These are phyloP conservation scores for Cairina moschata DNA, from an alignment of 2,113 vertebrate genomes.

Conservation along the genomic window DNA sequence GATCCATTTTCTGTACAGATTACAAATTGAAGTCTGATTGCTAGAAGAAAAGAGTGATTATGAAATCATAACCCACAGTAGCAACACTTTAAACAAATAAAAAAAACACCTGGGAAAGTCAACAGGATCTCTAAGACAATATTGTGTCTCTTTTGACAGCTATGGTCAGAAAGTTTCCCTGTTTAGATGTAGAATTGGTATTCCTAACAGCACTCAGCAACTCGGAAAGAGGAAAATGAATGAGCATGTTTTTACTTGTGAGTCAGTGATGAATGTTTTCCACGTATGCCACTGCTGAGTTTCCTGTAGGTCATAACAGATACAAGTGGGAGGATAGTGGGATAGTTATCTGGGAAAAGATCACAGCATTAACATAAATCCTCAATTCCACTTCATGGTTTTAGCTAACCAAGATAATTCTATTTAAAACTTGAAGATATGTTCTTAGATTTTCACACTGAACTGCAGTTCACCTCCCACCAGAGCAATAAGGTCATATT, in stretches of 20 bases:
- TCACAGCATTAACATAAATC: not conserved
- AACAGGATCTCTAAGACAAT: not conserved
- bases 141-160: not conserved
- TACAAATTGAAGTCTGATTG: not conserved
- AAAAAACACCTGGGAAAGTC: conserved; percentile 19
- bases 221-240: conserved; percentile 22
- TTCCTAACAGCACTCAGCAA: not conserved
- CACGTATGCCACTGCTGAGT: not conserved
- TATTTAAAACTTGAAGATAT: not conserved
- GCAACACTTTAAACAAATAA: conserved; percentile 36
- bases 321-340: not conserved
- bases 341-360: not conserved
- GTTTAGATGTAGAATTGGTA: not conserved
- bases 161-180: not conserved
- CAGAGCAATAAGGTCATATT: not conserved
- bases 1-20: not conserved
- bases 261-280: conserved; percentile 37
- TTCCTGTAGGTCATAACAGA: conserved; percentile 44
- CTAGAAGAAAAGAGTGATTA: not conserved
- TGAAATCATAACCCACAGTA: not conserved
- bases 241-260: conserved; percentile 15
- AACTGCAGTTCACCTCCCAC: not conserved
- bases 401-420: not conserved
- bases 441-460: not conserved
- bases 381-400: not conserved